Base-by-base conservation (phyloP, 2,888 invertebrate species). In the Netelia inedita region DNA sequence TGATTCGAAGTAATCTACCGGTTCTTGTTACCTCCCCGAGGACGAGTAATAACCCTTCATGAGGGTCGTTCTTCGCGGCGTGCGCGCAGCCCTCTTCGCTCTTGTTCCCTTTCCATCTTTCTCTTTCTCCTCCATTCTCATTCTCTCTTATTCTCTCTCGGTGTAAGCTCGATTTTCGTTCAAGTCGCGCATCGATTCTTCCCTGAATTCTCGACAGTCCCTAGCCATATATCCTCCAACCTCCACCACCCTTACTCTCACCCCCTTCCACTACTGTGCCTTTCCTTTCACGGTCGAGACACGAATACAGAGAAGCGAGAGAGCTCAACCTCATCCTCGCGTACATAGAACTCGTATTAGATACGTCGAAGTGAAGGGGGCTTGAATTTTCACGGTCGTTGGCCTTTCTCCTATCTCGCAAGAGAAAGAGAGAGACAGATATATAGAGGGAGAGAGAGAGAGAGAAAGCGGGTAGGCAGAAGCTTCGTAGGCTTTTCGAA, bases 31-130 rank as follows among this genome's bases (percentile, higher is more conserved):
- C 92, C 89, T 85, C 85, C 89, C 88, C 87, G 90, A 91, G 89
- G 90, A 91, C 91, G 91, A 91, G 91, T 92, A 92, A 92, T 92
- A 92, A 92, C 91, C 91, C 89, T 87, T 92, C 92, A 92, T 92
- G 92, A 90, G 91, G 89, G 87, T 89, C 90, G 88, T 87, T 87
- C 88, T 85, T 86, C 87, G 86, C 79, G 89, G 88, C 87, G 88
- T 89, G 87, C 90, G 90, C 89, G 57, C 50, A 69, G 74, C 80
- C 53, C 69, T 63, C 57, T 69, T 61, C 79, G 61, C 80, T 72
- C 46, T n/a, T 53, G 41, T 65, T 35, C 53, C 41, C 50, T 16
- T 9, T 16, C 41, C 11, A 14, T 61, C 46, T 61, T 53, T 53
- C 23, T 46, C 61, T 43, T 21, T 55, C 65, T 75, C 55, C 10